Evolutionary conservation across 2,797 vertebrate genomes (phyloP).

Genomic region (Malurus splendens): DNA sequence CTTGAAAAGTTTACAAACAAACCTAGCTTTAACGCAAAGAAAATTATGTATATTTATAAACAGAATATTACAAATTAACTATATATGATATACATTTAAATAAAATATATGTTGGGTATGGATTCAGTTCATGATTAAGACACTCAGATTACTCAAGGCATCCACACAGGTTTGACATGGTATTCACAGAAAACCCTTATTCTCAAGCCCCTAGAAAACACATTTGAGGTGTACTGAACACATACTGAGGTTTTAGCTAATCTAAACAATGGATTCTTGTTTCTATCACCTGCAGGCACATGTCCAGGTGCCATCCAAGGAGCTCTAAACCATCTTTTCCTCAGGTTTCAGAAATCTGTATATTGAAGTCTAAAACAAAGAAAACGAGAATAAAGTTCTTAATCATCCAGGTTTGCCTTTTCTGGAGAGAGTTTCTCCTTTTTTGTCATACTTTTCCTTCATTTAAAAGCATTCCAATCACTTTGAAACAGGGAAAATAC

Average conservation of each 20-base stretch:
- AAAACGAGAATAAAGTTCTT: not conserved
- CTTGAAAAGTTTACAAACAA: not conserved
- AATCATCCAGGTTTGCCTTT: not conserved
- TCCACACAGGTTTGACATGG: not conserved
- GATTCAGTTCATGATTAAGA: not conserved
- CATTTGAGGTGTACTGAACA: not conserved
- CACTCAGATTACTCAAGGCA: not conserved
- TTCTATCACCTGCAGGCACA: not conserved
- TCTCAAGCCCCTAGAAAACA: not conserved
- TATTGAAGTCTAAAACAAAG: not conserved
- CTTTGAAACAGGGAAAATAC: slow-evolving; percentile 33
- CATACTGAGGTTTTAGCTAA: not conserved
- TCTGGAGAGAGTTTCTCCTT: not conserved
- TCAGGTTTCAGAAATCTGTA: not conserved
- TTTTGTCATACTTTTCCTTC: not conserved
- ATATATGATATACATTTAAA: not conserved
- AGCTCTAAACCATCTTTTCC: not conserved
- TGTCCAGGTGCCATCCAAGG: not conserved
- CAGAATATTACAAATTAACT: not conserved
- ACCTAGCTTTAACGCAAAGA: not conserved
- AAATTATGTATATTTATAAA: not conserved
- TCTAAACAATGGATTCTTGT: fast-evolving
- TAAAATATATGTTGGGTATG: not conserved
- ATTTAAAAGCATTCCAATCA: slow-evolving; percentile 33
- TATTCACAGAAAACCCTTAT: not conserved